Base-by-base conservation (phyloP, 92 coral and sea anemone species). In the Desmophyllum pertusum region DNA sequence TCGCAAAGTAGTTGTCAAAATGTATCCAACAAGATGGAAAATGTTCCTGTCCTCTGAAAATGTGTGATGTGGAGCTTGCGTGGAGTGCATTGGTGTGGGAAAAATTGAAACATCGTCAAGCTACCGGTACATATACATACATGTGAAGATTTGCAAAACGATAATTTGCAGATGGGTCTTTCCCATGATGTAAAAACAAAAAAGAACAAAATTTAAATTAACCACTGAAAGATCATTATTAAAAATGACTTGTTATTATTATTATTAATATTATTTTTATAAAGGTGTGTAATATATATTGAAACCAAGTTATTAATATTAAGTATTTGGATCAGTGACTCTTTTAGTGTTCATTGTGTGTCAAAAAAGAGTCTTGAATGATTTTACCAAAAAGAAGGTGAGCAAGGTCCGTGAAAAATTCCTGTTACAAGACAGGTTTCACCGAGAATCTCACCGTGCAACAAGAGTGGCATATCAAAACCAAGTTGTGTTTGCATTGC, bases 1-100 rank as follows among this genome's bases (percentile, higher is more conserved):
- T 67, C 88, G 30, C 74, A 84, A 29, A 57, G 80, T 33, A 86
- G 87, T 81, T 82, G 45, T 72, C 79, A 51, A 70, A 82, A 82
- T 63, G 63, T 82, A 31, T 43, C 70, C 59, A 82, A 59, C 70
- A 50, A 82, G 46, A 71, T 21, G 50, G 70, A 71, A 55, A 72
- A 40, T 41, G 7, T 57, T 21, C 68, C 76, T 18, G 45, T 15
- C 59, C 42, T 70, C 46, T 71, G 86, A 82, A 35, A 39, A 27
- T 23, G 68, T 10, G 59, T 41, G 17, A 27, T n/a, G 6, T 38
- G 29, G 14, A 18, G 71, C 35, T 61, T 11, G 6, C 4, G 29
- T 51, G 30, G 30, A 21, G 18, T 50, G 31, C 43, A 10, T 75
- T 51, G 55, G 8, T 15, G 45, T 33, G 14, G 41, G 21, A 50